Evolutionary conservation across 2,888 invertebrate species (phyloP).

Genomic region (Leucophora obtusa): DNA sequence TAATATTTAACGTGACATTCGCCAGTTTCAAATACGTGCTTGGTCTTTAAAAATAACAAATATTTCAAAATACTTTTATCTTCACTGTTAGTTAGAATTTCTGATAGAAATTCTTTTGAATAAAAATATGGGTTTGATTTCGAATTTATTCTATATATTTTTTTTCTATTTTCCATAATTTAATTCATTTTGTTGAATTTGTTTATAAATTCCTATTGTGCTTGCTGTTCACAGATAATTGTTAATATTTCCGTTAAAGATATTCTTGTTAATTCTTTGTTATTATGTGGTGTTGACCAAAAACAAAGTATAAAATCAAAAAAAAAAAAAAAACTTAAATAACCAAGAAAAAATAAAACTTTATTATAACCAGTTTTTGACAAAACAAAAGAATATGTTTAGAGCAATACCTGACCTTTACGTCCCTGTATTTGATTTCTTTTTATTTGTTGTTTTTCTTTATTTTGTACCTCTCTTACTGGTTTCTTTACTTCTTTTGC

Average conservation of each 20-base stretch:
- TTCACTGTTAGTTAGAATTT: background rate
- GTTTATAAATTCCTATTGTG: too few relatives aligned
- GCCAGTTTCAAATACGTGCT: conserved; percentile 5
- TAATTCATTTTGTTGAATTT: background rate
- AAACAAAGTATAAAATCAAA: too few relatives aligned
- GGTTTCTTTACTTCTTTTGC: conserved; percentile 14
- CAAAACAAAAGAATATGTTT: conserved; percentile 30
- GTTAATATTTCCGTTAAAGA: conserved; percentile 43
- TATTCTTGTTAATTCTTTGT: conserved; percentile 26
- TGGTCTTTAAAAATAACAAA: background rate
- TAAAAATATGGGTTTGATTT: background rate
- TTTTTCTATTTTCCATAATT: background rate
- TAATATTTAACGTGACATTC: conserved; percentile 4
- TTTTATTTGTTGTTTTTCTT: conserved; percentile 35
- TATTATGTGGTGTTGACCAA: conserved; percentile 32
- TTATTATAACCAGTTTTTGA: conserved; percentile 45
- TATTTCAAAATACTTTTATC: conserved; percentile 17
- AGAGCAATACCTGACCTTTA: conserved; percentile 53
- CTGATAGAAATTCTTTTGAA: background rate
- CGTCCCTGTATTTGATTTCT: conserved; percentile 46
- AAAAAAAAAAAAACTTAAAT: conserved; percentile 11
- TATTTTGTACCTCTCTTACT: conserved; percentile 9
- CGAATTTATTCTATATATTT: background rate
- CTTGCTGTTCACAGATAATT: background rate
- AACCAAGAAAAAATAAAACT: conserved; percentile 1